phyloP scores from a whole-genome alignment of 2,113 vertebrate species.

The Prochilodus magdalenae region DNA sequence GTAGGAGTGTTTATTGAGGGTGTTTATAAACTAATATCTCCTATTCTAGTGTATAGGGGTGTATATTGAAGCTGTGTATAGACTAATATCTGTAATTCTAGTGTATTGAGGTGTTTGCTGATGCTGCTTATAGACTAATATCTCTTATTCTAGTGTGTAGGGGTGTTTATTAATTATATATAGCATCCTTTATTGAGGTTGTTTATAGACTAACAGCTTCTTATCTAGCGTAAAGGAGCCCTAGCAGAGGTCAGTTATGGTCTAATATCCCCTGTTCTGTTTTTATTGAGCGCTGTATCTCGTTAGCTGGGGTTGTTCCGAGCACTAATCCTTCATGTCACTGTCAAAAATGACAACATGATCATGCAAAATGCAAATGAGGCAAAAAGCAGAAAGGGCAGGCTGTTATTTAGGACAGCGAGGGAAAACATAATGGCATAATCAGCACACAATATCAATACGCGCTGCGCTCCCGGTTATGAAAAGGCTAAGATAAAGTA shows the following conservation, averaged over 20 bases:
- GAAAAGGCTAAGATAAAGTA: constrained; percentile 6
- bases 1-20: neutral
- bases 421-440: constrained; percentile 7
- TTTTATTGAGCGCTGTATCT: neutral
- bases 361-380: neutral
- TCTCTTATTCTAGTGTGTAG: neutral
- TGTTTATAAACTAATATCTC: neutral
- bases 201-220: neutral
- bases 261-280: neutral
- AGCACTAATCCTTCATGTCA: neutral
- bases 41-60: neutral
- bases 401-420: neutral
- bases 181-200: neutral
- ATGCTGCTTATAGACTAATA: neutral
- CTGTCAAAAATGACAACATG: neutral
- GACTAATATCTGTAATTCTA: neutral
- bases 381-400: neutral
- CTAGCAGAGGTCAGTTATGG: neutral
- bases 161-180: neutral
- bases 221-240: neutral
- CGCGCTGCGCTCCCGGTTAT: constrained; percentile 1
- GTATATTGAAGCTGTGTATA: neutral
- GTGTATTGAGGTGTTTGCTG: neutral
- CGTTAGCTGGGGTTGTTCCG: neutral
- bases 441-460: constrained; percentile 24